phyloP scores from a whole-genome alignment of 2,888 invertebrate species.

The Lasioglossum marginatum region DNA sequence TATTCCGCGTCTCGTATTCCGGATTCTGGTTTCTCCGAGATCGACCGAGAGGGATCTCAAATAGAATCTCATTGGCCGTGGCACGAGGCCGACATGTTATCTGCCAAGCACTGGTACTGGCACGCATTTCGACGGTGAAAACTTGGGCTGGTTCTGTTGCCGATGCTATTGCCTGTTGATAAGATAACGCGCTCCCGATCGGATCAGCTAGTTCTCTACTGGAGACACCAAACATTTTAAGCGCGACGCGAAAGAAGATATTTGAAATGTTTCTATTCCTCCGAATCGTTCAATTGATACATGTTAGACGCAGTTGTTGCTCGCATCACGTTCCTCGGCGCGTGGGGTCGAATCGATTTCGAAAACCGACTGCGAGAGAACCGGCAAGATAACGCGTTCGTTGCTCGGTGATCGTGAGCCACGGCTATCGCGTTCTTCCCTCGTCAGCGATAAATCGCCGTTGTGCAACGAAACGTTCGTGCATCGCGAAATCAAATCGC shows the following conservation, averaged over 20 bases:
- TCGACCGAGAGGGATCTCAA: conserved; percentile 48
- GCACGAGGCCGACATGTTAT: conserved; percentile 62
- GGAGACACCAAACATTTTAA: background rate
- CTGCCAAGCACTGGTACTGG: conserved; percentile 23
- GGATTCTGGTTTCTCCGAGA: conserved; percentile 63
- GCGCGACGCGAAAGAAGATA: background rate
- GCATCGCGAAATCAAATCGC: conserved; percentile 62
- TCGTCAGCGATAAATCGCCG: conserved; percentile 59
- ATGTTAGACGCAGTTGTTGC: background rate
- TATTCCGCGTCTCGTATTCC: conserved; percentile 65
- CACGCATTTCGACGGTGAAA: conserved; percentile 42
- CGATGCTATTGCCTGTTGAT: conserved; percentile 46
- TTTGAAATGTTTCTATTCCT: background rate
- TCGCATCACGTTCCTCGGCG: background rate
- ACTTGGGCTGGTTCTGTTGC: conserved; percentile 14
- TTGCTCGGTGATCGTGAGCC: conserved; percentile 28
- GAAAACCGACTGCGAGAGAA: conserved; percentile 35
- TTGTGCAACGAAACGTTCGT: conserved; percentile 61
- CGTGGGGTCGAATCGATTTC: conserved; percentile 26
- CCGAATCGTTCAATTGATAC: background rate
- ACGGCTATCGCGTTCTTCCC: conserved; percentile 40
- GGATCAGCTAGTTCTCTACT: background rate
- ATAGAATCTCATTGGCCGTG: conserved; percentile 62
- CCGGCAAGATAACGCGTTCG: conserved; percentile 40
- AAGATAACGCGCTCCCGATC: conserved; percentile 57